phyloP scores from a whole-genome alignment of 2,888 invertebrate genomes.

The Parnassius smintheus region DNA sequence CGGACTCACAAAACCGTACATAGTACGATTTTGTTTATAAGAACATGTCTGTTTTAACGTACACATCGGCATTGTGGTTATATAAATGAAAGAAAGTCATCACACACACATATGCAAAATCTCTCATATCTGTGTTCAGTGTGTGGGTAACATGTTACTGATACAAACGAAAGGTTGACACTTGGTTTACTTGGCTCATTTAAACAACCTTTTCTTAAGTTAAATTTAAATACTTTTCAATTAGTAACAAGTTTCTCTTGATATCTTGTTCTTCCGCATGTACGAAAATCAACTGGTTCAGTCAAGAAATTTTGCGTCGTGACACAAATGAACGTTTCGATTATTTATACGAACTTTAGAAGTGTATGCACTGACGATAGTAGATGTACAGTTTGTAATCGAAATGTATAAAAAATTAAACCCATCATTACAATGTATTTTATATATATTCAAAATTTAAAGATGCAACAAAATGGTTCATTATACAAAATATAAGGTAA shows the following conservation, averaged over 20 bases:
- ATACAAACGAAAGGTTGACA: constrained; percentile 61
- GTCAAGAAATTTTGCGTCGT: constrained; percentile 3
- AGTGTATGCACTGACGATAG: too few species aligned
- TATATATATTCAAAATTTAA: too few species aligned
- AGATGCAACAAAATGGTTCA: too few species aligned
- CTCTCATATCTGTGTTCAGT: constrained; percentile 31
- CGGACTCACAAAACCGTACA: constrained; percentile 32
- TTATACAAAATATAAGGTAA: constrained; percentile 16
- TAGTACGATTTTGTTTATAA: constrained; percentile 49
- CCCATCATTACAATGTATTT: too few species aligned
- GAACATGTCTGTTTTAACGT: constrained; percentile 46
- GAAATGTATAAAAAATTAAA: too few species aligned
- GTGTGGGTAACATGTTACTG: constrained; percentile 56
- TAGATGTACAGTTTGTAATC: too few species aligned
- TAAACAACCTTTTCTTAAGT: constrained; percentile 44
- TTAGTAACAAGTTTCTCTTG: constrained; percentile 36
- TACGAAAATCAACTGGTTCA: constrained; percentile 9
- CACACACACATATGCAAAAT: constrained; percentile 38
- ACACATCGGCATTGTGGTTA: constrained; percentile 41
- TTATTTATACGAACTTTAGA: too few species aligned
- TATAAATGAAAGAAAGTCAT: constrained; percentile 56
- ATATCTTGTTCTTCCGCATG: constrained; percentile 10
- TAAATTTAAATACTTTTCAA: constrained; percentile 36
- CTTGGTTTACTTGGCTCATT: constrained; percentile 47
- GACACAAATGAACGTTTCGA: neutral